Conservation (phyloP, 2,888 invertebrate species). For the Aromia moschata region DNA sequence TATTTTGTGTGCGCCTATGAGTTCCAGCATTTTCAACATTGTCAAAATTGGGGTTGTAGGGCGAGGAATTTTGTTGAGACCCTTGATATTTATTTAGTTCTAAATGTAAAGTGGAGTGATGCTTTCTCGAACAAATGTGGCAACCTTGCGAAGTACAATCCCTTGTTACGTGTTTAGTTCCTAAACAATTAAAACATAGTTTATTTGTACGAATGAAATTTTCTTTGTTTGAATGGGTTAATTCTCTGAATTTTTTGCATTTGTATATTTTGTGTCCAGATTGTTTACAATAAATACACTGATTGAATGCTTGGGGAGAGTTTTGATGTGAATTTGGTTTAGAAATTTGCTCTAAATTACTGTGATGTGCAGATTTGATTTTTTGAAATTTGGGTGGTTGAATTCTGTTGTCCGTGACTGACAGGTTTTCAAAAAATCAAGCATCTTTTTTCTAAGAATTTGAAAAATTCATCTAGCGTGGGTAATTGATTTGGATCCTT, state of each 20-base stretch:
- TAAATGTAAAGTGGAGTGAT: slow-evolving; percentile 50
- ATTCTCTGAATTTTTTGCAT: slow-evolving; percentile 6
- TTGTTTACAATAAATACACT: slow-evolving; percentile 4
- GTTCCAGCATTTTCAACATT: slow-evolving; percentile 12
- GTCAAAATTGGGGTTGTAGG: too few relatives aligned
- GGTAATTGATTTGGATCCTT: slow-evolving; percentile 9
- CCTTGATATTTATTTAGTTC: too few relatives aligned
- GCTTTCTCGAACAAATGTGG: slow-evolving; percentile 66
- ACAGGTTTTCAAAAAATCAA: slow-evolving; percentile 12
- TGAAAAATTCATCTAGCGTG: slow-evolving; percentile 18
- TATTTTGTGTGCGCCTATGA: too few relatives aligned
- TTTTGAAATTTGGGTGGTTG: too few relatives aligned
- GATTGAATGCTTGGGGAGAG: not conserved
- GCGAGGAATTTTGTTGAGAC: not conserved
- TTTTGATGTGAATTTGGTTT: not conserved
- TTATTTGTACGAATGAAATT: slow-evolving; percentile 5
- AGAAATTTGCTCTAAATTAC: too few relatives aligned
- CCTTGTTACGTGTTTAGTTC: not conserved
- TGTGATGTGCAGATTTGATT: not conserved
- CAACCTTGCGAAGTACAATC: slow-evolving; percentile 45
- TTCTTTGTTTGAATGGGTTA: slow-evolving; percentile 2
- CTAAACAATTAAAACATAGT: slow-evolving; percentile 22
- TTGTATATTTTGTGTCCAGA: slow-evolving; percentile 1
- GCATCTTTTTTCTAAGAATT: slow-evolving; percentile 16
- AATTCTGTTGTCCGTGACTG: not conserved